phyloP scores from a whole-genome alignment of 2,888 invertebrate species.

The Hoplodrina blanda region DNA sequence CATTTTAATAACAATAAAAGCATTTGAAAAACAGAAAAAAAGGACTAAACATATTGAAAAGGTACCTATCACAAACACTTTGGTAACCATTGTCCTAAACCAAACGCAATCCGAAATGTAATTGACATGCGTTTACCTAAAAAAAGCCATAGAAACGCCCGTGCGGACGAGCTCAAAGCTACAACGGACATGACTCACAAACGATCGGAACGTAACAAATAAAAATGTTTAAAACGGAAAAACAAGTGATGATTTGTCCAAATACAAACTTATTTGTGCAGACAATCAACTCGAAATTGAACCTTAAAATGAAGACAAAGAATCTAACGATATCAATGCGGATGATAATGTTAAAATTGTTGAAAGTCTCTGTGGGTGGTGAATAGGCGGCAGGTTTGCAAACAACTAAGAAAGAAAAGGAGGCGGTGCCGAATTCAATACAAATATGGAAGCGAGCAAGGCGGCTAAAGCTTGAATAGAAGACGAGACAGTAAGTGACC shows the following conservation, averaged over 20 bases:
- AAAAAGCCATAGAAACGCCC: constrained; percentile 75
- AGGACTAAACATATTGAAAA: constrained; percentile 4
- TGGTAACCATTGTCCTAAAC: constrained; percentile 61
- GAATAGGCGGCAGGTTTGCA: constrained; percentile 86
- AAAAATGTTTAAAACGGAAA: constrained; percentile 78
- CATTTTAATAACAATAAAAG: too few relatives aligned
- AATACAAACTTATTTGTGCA: constrained; percentile 49
- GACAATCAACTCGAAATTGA: constrained; percentile 49
- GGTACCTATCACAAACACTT: constrained; percentile 29
- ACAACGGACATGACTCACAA: constrained; percentile 81
- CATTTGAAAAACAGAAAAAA: background rate
- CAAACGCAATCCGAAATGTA: constrained; percentile 73
- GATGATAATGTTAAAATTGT: constrained; percentile 55
- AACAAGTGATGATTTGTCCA: constrained; percentile 76
- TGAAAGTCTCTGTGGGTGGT: constrained; percentile 82
- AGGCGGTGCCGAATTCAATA: constrained; percentile 76
- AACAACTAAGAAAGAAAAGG: constrained; percentile 82
- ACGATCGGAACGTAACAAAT: constrained; percentile 80
- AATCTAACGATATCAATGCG: background rate
- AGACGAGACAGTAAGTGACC: constrained; percentile 81
- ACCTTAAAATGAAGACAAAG: constrained; percentile 47
- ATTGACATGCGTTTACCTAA: constrained; percentile 74
- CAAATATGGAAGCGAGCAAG: constrained; percentile 74
- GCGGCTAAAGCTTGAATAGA: constrained; percentile 75
- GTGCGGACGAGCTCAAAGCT: constrained; percentile 79